Conservation (phyloP, 2,797 vertebrate species). For the Poecilia wingei region DNA sequence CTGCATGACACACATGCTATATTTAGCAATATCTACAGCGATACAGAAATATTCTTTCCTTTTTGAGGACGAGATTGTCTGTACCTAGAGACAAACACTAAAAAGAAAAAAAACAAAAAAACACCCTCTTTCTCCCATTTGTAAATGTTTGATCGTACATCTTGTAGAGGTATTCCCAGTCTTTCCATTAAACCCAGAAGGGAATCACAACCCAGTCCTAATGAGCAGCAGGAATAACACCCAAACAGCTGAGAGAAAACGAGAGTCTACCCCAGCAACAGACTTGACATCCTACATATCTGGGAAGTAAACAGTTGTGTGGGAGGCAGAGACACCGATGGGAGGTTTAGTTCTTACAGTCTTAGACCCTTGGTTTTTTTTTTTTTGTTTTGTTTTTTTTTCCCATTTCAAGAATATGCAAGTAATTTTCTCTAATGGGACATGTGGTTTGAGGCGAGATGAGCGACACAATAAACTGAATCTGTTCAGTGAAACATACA, state of each 20-base stretch:
- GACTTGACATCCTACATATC: constrained; percentile 33
- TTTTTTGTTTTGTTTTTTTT: background rate
- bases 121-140: constrained; percentile 1
- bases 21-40: background rate
- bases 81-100: constrained; percentile 14
- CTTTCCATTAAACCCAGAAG: background rate
- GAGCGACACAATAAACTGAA: constrained; percentile 32
- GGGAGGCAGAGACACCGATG: constrained; percentile 16
- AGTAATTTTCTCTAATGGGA: constrained; percentile 6
- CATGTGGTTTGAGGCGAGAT: constrained; percentile 39
- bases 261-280: constrained; percentile 41
- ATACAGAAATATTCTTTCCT: constrained; percentile 1
- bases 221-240: constrained; percentile 42
- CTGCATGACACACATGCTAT: background rate
- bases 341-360: constrained; percentile 18
- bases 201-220: constrained; percentile 39
- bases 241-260: constrained; percentile 27
- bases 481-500: constrained; percentile 17
- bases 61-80: background rate
- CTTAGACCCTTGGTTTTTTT: background rate
- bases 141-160: background rate
- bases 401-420: background rate
- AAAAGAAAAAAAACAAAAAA: background rate
- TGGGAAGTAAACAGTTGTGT: constrained; percentile 33
- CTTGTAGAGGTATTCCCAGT: constrained; percentile 1